Percentiles rank a stretch among this genome's conserved stretches.
Evolutionary conservation across 2,888 invertebrate species (phyloP).

Genomic region (Diadegma fenestrale): DNA sequence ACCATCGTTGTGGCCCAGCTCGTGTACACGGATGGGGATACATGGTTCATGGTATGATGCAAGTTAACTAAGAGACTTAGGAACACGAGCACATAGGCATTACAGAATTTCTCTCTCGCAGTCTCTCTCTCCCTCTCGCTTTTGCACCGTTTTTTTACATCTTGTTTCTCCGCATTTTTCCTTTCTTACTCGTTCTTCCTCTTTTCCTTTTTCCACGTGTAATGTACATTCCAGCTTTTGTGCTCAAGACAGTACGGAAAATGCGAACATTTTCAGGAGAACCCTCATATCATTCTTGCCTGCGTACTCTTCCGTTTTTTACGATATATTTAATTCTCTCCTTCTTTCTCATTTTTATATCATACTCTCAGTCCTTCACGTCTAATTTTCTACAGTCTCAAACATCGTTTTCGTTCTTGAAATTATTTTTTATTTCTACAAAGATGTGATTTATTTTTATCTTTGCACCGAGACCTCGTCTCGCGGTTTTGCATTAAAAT

Average conservation of each 20-base stretch:
- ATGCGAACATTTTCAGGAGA: constrained; percentile 9
- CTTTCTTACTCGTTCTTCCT: not conserved
- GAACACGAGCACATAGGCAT: constrained; percentile 8
- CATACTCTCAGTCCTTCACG: not conserved
- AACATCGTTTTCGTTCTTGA: not conserved
- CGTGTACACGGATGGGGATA: constrained; percentile 37
- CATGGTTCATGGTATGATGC: constrained; percentile 24
- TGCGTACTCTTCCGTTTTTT: not conserved
- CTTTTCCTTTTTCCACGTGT: constrained; percentile 10
- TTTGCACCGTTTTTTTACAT: not conserved
- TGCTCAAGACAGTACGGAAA: constrained; percentile 20
- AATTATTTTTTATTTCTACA: not conserved
- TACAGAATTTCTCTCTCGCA: not conserved
- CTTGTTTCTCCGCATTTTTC: not conserved
- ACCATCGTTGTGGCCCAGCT: constrained; percentile 27
- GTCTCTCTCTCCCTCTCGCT: not conserved
- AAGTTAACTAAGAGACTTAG: constrained; percentile 35
- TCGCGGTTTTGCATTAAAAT: not conserved
- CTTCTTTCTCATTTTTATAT: not conserved
- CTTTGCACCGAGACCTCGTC: not conserved
- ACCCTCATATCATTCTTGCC: constrained; percentile 1
- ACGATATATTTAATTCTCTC: not conserved
- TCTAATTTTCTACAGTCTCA: not conserved
- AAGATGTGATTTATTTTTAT: not conserved
- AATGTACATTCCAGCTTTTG: constrained; percentile 1